Percentiles rank a stretch among this genome's conserved stretches.
phyloP scores from a whole-genome alignment of 2,113 vertebrate genomes.

The Cynoglossus semilaevis region DNA sequence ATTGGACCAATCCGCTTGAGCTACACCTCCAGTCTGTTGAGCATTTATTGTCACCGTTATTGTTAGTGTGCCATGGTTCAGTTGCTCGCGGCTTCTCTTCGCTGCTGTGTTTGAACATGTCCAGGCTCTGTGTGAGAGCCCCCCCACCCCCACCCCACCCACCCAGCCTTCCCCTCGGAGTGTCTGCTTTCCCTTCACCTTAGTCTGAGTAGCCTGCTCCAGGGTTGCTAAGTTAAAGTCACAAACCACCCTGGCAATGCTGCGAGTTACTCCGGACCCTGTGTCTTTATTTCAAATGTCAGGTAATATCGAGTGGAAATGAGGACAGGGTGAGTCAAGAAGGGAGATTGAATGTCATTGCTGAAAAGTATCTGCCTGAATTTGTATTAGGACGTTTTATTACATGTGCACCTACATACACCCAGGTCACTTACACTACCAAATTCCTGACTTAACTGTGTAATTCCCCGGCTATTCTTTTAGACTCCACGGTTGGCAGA shows the following conservation, averaged over 20 bases:
- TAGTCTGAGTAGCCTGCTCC: not conserved
- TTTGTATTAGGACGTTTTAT: not conserved
- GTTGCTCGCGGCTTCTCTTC: constrained; percentile 2
- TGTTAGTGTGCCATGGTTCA: constrained; percentile 8
- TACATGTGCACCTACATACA: not conserved
- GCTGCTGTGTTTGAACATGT: constrained; percentile 59
- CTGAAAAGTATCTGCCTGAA: not conserved
- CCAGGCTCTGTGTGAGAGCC: constrained; percentile 14
- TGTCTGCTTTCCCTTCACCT: not conserved
- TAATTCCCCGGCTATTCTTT: no score
- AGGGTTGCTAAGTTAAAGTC: not conserved
- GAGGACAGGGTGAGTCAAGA: not conserved
- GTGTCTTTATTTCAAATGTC: not conserved
- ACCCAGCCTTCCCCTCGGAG: constrained; percentile 1
- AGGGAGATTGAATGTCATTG: not conserved
- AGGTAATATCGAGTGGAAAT: not conserved
- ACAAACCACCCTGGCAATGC: not conserved
- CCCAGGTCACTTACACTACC: no score
- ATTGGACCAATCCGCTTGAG: no score
- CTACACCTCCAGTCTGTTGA: no score
- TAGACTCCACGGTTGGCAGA: no score
- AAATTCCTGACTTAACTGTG: no score
- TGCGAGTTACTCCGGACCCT: not conserved
- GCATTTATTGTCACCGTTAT: not conserved
- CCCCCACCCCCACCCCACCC: constrained; percentile 24